Base-by-base conservation (phyloP, 2,113 vertebrate genomes). In the Mirounga angustirostris region DNA sequence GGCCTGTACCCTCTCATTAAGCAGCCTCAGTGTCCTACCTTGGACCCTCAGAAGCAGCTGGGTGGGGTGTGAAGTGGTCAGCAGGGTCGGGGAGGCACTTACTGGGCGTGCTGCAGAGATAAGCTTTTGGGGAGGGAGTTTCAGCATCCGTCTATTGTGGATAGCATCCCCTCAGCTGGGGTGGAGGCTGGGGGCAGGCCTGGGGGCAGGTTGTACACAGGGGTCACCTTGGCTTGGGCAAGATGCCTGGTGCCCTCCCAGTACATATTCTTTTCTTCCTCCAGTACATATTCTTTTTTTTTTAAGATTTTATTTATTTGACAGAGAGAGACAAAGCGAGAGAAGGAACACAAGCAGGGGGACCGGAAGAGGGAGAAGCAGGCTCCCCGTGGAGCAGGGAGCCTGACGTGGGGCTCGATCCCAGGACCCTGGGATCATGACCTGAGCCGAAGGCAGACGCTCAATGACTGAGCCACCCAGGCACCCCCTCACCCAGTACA, bases 1-100 rank as follows among this genome's bases (percentile, higher is more conserved):
- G 69, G 54, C n/a, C 61, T 43, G 36, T 0, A 56, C 78, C 61
- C 91, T 81, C 58, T 92, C 82, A 89, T 93, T 86, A 95, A 92
- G 89, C 43, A 26, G 86, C 19, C 74, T 79, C 50, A 33, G 30
- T 30, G 24, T 40, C 91, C 52, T 74, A 12, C 52, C 8, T 73
- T 40, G 15, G 84, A 63, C 50, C 78, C 61, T 54, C 43, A 54
- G 76, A 89, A 65, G 73, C 78, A 36, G 56, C 21, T 89, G 80
- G 52, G 61, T 76, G 74, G 58, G 6, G 73, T 7, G 2, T 85
- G 54, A 80, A 33, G 81, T 26, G 2, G 83, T 59, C 46, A 43
- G 28, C 1, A 2, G 78, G n/a, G 36, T 2, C 33, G 63, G 9
- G n/a, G 1, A 14, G 28, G 30, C 56, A 56, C 36, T 84, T 63